Evolutionary conservation across 2,113 vertebrate species (phyloP).

Genomic region (Scomber scombrus): DNA sequence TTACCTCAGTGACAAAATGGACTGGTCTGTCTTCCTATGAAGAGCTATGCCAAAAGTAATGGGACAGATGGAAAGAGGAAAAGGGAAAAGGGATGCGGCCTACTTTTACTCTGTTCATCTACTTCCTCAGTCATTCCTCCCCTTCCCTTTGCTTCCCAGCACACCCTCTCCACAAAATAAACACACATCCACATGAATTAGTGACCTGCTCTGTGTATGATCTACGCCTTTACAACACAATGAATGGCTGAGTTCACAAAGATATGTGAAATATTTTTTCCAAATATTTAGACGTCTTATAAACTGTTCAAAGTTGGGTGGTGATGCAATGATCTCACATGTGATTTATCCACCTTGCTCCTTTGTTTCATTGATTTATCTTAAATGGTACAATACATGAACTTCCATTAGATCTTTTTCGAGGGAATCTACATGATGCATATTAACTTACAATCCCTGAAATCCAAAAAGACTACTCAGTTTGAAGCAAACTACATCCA

Average conservation of each 20-base stretch:
- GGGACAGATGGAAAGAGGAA: conserved; percentile 61
- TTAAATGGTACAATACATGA: conserved; percentile 32
- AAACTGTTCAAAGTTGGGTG: conserved; percentile 66
- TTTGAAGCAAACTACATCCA: neutral
- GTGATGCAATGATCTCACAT: conserved; percentile 41
- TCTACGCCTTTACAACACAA: conserved; percentile 65
- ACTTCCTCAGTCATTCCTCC: conserved; percentile 63
- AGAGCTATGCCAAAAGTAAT: conserved; percentile 59
- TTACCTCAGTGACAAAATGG: conserved; percentile 76
- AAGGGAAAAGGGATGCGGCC: conserved; percentile 30
- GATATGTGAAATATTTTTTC: conserved; percentile 56
- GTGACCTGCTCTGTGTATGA: conserved; percentile 57
- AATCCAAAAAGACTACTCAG: neutral
- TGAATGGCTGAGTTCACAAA: conserved; percentile 63
- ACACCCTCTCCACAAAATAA: conserved; percentile 57
- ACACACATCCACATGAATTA: conserved; percentile 56
- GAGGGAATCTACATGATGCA: neutral
- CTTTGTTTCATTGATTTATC: conserved; percentile 64
- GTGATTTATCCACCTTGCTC: conserved; percentile 38
- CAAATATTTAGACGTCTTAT: conserved; percentile 73
- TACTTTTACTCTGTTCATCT: conserved; percentile 66
- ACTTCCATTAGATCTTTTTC: conserved; percentile 11
- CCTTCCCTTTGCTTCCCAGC: conserved; percentile 50
- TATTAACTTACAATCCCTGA: neutral
- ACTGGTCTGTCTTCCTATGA: conserved; percentile 68